Conservation (phyloP, 2,888 invertebrate species). For the Athalia circularis region DNA sequence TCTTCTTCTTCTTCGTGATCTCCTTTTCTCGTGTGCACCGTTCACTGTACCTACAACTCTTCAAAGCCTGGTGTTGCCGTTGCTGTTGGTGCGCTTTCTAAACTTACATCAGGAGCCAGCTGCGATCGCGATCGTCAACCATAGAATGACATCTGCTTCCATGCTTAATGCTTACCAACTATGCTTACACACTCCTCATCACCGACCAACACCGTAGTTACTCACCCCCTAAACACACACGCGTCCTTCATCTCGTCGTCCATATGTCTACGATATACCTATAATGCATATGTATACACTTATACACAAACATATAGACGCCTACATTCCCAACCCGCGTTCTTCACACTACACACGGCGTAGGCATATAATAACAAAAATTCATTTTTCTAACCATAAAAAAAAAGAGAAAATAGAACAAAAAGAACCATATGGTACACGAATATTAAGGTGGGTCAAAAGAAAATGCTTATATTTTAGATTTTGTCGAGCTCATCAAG, state of each 20-base stretch:
- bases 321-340: too few species aligned
- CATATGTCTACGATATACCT: too few species aligned
- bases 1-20: not conserved
- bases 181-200: not conserved
- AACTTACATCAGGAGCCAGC: constrained; percentile 40
- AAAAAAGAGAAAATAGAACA: too few species aligned
- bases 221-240: constrained; percentile 12
- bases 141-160: constrained; percentile 49
- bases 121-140: constrained; percentile 47
- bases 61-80: not conserved
- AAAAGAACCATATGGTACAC: too few species aligned
- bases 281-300: too few species aligned
- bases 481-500: too few species aligned
- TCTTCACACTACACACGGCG: too few species aligned
- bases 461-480: too few species aligned
- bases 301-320: too few species aligned
- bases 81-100: not conserved
- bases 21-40: constrained; percentile 17
- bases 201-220: not conserved
- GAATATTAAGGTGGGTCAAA: too few species aligned
- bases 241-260: not conserved
- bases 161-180: constrained; percentile 28
- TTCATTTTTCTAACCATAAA: too few species aligned
- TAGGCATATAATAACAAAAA: too few species aligned
- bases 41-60: not conserved